Base-by-base conservation (phyloP, 2,888 invertebrate genomes). In the Halocaridina rubra region DNA sequence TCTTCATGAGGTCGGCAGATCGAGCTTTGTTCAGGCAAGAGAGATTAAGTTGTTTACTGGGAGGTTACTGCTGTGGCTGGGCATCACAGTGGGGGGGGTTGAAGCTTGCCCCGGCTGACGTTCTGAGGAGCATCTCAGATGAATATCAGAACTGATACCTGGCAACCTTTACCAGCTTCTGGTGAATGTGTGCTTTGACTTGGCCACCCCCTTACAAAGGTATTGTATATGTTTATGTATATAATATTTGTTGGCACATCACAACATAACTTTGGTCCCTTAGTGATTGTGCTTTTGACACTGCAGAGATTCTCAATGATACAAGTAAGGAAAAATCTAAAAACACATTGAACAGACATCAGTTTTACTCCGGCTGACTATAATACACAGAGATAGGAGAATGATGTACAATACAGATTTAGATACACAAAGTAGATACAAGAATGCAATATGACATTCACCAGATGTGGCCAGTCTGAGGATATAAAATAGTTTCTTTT, bases 311-410 rank as follows among this genome's bases (percentile, higher is more conserved):
- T 13, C n/a, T 10, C 4, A 5, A 3, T 3, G 3, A 3, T 3
- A 7, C 4, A 13, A 13, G 16, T 64, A 27, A 24, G 72, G 22
- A 22, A 72, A 30, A 57, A 76, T 53, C n/a, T 4, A 76, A 75
- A 76, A 57, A 29, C 59, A 27, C 13, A 30, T 76, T 10, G 22
- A 76, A 76, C 59, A 29, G 76, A 76, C 76, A 76, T 76, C 76
- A 30, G 22, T 53, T 76, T 76, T 59, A 57, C 59, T 76, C 57
- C 76, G 59, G 53, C 53, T 30, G 76, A 76, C 76, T 76, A 27
- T 76, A 57, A 59, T 76, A 76, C 76, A 76, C 76, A 76, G 57
- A 76, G 59, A 76, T 53, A 57, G 76, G 57, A 76, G 29, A 59
- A 59, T 59, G 24, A 53, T 30, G 76, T 76, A 76, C 32, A 76